Conservation (phyloP, 2,888 invertebrate genomes). For the Aporophyla nigra region DNA sequence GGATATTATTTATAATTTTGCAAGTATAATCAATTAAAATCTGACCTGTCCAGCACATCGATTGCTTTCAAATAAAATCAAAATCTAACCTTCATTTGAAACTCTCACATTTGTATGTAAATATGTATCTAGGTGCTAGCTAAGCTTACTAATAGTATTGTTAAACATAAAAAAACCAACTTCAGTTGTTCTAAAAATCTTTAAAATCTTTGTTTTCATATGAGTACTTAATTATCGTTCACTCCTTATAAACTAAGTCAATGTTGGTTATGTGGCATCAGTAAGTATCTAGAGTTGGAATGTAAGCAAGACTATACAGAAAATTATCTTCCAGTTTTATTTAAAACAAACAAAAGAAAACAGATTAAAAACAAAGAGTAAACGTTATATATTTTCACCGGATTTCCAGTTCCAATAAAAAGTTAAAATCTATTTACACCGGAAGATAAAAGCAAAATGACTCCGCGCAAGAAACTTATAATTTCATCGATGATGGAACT, state of each 20-base stretch:
- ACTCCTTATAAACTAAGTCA: not conserved
- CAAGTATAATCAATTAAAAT: not conserved
- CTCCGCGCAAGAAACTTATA: not conserved
- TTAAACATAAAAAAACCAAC: not conserved
- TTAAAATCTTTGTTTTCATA: not conserved
- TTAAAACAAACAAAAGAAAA: not conserved
- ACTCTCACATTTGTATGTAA: not conserved
- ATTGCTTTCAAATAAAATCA: not conserved
- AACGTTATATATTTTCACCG: not conserved
- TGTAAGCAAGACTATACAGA: no score
- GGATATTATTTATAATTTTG: not conserved
- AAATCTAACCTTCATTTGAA: not conserved
- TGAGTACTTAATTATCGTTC: not conserved
- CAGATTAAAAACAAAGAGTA: not conserved
- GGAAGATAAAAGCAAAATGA: not conserved
- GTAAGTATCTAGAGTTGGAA: no score
- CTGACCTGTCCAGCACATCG: not conserved
- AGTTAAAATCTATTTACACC: not conserved
- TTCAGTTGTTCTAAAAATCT: not conserved
- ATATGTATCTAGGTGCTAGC: not conserved
- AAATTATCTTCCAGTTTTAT: no score
- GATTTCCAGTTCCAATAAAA: not conserved
- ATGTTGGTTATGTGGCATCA: no score
- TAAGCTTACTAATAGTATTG: not conserved
- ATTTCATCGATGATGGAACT: not conserved